These are phyloP conservation scores for Porphyrio hochstetteri DNA, from an alignment of 2,113 vertebrate species.

Conservation along the genomic window DNA sequence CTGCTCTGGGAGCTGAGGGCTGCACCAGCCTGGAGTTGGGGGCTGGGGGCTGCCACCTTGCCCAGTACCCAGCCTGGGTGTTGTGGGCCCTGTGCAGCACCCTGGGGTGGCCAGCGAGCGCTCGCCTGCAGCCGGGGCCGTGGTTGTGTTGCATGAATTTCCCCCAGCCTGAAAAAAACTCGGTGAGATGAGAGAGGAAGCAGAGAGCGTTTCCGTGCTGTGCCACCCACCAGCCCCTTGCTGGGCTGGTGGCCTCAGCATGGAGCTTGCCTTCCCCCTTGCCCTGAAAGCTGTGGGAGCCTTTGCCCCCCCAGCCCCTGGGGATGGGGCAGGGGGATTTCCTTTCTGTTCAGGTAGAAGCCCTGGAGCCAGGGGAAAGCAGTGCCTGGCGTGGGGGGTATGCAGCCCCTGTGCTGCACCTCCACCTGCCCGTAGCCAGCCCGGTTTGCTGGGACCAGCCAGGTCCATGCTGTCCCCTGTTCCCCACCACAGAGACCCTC, in stretches of 20 bases:
- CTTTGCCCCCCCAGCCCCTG: background rate
- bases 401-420: background rate
- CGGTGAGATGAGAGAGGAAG: background rate
- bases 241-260: background rate
- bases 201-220: background rate
- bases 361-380: background rate
- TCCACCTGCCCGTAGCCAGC: background rate
- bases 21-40: rapidly evolving
- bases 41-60: background rate
- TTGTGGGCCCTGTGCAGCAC: rapidly evolving
- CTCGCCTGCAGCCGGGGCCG: rapidly evolving
- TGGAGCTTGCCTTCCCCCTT: background rate
- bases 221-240: background rate
- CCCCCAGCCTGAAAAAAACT: background rate
- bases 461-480: too few relatives aligned
- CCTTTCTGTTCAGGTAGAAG: background rate
- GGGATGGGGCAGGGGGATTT: rapidly evolving
- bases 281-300: background rate
- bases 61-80: rapidly evolving
- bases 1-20: too few relatives aligned
- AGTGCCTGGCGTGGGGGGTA: rapidly evolving
- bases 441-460: background rate
- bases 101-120: background rate
- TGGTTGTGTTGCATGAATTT: rapidly evolving
- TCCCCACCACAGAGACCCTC: background rate